phyloP scores from a whole-genome alignment of 2,113 vertebrate species.

The Anoura caudifer region DNA sequence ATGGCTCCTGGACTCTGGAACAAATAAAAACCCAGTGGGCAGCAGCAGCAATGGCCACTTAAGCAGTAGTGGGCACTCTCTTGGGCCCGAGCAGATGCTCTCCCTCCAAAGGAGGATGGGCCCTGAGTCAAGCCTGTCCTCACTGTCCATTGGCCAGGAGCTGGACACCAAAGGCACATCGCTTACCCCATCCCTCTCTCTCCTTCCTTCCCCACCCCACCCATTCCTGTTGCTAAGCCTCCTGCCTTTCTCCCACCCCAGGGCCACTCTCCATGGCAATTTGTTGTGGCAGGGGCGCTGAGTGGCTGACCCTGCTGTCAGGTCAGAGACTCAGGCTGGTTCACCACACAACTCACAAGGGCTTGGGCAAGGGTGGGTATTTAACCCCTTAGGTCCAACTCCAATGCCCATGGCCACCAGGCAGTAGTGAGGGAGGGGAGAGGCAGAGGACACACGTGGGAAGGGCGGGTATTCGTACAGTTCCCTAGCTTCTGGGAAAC shows the following conservation, averaged over 20 bases:
- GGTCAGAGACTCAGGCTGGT: slow-evolving; percentile 63
- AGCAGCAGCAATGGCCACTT: not conserved
- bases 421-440: not conserved
- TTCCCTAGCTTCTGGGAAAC: slow-evolving; percentile 54
- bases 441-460: not conserved
- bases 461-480: not conserved
- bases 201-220: slow-evolving; percentile 51
- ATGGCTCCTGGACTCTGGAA: not conserved
- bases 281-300: slow-evolving; percentile 40
- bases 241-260: slow-evolving; percentile 68
- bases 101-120: slow-evolving; percentile 45
- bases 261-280: slow-evolving; percentile 61
- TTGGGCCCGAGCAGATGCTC: slow-evolving; percentile 4
- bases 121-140: too few relatives aligned
- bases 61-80: slow-evolving; percentile 35
- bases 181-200: slow-evolving; percentile 42
- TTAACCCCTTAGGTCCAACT: slow-evolving; percentile 60
- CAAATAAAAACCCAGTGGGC: slow-evolving; percentile 15
- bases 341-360: not conserved
- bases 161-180: slow-evolving; percentile 53
- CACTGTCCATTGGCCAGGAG: slow-evolving; percentile 37
- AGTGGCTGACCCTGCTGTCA: slow-evolving; percentile 69
- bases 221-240: slow-evolving; percentile 51
- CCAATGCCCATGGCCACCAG: slow-evolving; percentile 4
- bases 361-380: slow-evolving; percentile 61